Base-by-base conservation (phyloP, 1,140 invertebrate species). In the Capitella teleta region DNA sequence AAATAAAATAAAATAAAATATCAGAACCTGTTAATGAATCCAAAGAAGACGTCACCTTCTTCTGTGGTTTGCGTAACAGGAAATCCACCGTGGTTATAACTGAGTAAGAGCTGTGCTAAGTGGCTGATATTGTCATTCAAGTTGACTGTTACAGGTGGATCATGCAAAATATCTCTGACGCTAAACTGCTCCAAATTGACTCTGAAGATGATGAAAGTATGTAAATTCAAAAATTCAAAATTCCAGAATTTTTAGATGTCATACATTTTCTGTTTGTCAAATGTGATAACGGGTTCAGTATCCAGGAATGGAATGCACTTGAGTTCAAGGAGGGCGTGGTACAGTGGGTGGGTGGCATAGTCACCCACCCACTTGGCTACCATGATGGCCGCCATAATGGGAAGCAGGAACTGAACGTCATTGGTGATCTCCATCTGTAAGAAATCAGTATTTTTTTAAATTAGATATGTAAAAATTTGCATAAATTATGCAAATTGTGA, bases 351-450 rank as follows among this genome's bases (percentile, higher is more conserved):
- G 5, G 73, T 75, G 51, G 74, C 64, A 46, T 68, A 63, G 48
- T 74, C 72, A 2, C 73, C 73, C 6, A 72, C 62, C 63, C 69
- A 74, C 53, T 74, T 74, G 8, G 70, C 57, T 26, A 75, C 57
- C 71, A 75, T 73, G 3, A 75, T 68, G 23, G 70, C 61, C 24
- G 70, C 64, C 72, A 75, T 75, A 5, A 75, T 70, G 3, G 72
- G 69, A 12, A 75, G 55, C 24, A 73, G 59, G 46, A 72, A 66
- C 57, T 73, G 70, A 21, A 75, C 61, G 55, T 75, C 72, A 59
- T 75, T 75, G n/a, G 73, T 75, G 45, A 75, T 57, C 54, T 75
- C 73, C 60, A 75, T 68, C 70, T 73, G 55, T n/a, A n/a, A n/a
- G n/a, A n/a, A n/a, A n/a, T n/a, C n/a, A n/a, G n/a, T n/a, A n/a